A percentile compares a stretch with the other conserved stretches of the same genome.
These are phyloP conservation scores for Myrmecobius fasciatus DNA, from an alignment of 2,113 vertebrate species.

Conservation along the genomic window DNA sequence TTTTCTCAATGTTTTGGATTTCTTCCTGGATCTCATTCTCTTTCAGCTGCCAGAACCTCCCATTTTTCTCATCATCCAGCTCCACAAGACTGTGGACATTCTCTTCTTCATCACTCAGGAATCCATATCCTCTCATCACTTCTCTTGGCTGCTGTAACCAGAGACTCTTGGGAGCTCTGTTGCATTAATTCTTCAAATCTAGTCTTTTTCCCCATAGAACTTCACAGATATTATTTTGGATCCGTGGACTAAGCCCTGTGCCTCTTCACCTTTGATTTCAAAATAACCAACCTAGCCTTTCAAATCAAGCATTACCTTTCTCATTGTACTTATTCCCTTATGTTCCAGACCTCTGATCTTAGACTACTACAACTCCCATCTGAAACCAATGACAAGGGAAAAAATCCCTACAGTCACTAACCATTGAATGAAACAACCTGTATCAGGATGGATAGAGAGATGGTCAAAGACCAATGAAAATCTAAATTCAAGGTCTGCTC, in stretches of 20 bases:
- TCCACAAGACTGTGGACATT: not conserved
- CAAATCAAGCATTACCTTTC: not conserved
- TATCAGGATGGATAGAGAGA: not conserved
- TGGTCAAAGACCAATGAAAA: not conserved
- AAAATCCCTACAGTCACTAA: not conserved
- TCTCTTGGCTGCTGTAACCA: not conserved
- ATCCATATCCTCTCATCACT: not conserved
- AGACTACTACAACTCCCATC: not conserved
- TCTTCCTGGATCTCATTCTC: not conserved
- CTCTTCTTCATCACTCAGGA: not conserved
- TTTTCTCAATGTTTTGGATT: not conserved
- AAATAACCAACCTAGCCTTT: slow-evolving; percentile 16
- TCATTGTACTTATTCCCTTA: slow-evolving; percentile 20
- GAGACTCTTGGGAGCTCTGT: not conserved
- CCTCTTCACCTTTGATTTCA: slow-evolving; percentile 17
- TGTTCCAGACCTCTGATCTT: not conserved
- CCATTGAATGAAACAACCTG: not conserved
- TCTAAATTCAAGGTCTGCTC: not conserved
- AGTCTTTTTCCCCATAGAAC: slow-evolving; percentile 2
- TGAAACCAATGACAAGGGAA: not conserved
- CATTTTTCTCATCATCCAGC: not conserved
- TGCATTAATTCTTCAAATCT: not conserved
- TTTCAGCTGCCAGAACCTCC: not conserved
- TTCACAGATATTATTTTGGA: slow-evolving; percentile 34
- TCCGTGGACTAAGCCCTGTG: slow-evolving; percentile 26